A percentile compares a stretch with the other conserved stretches of the same genome.
Evolutionary conservation across 2,888 invertebrate genomes (phyloP).

Genomic region (Xiphydria camelus): DNA sequence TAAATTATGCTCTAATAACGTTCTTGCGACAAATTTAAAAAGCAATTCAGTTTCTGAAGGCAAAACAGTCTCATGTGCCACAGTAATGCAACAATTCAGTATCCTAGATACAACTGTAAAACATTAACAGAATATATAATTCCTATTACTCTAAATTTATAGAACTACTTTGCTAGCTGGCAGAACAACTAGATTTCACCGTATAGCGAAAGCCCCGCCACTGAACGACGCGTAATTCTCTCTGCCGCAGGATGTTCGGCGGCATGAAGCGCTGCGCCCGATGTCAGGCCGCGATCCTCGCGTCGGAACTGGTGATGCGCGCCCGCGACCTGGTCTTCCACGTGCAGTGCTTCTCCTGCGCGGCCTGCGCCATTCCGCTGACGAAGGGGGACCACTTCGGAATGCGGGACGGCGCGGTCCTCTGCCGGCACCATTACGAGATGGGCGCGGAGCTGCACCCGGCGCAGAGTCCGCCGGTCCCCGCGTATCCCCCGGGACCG

Average conservation of each 20-base stretch:
- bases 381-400: constrained; percentile 96
- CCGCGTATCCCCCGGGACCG: constrained; percentile 54
- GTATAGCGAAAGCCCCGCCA: no score
- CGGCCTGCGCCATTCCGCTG: constrained; percentile 81
- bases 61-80: no score
- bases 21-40: no score
- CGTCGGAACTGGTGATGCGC: constrained; percentile 93
- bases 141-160: no score
- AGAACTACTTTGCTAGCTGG: no score
- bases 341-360: constrained; percentile 92
- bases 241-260: constrained; percentile 78
- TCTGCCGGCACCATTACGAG: constrained; percentile 79
- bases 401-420: constrained; percentile 83
- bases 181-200: no score
- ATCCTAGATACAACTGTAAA: no score
- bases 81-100: no score
- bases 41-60: no score
- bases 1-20: no score
- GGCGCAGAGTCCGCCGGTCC: constrained; percentile 53
- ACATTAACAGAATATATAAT: no score
- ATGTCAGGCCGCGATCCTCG: constrained; percentile 85
- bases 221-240: no score
- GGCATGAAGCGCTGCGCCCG: constrained; percentile 84
- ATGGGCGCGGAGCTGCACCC: constrained; percentile 58
- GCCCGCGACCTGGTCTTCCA: constrained; percentile 92